These are phyloP conservation scores for Apodemia mormo DNA, from an alignment of 2,888 invertebrate genomes.

Conservation along the genomic window DNA sequence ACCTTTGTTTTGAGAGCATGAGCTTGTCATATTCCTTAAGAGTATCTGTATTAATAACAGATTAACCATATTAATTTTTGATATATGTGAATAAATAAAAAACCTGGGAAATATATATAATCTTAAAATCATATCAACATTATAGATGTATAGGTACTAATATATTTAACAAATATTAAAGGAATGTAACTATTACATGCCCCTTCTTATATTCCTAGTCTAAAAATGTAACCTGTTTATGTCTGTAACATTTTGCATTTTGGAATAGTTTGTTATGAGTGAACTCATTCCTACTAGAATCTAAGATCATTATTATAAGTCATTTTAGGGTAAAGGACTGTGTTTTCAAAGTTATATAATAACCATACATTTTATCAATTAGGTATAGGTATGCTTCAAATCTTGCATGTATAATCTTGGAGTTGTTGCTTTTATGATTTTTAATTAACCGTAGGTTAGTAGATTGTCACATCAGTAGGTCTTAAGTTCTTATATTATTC, in stretches of 20 bases:
- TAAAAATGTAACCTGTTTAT: background rate
- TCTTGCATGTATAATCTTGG: slow-evolving; percentile 6
- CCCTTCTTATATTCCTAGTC: background rate
- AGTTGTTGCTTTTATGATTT: slow-evolving; percentile 18
- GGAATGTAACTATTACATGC: background rate
- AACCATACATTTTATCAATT: slow-evolving; percentile 3
- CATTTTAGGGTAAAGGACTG: slow-evolving; percentile 21
- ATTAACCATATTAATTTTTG: too few species aligned
- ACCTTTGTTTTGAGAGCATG: too few species aligned
- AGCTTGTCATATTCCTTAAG: too few species aligned
- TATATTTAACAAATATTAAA: background rate
- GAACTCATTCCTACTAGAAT: slow-evolving; percentile 54
- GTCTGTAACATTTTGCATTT: slow-evolving; percentile 4
- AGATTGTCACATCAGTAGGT: slow-evolving; percentile 21
- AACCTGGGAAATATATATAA: too few species aligned
- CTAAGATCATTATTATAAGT: slow-evolving; percentile 46
- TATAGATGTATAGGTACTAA: too few species aligned
- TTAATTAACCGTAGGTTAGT: slow-evolving; percentile 7
- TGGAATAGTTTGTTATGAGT: slow-evolving; percentile 46
- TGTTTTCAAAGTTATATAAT: slow-evolving; percentile 11
- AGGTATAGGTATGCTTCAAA: background rate
- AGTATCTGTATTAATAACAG: too few species aligned
- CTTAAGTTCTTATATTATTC: background rate
- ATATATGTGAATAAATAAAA: too few species aligned
- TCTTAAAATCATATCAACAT: too few species aligned